phyloP scores from a whole-genome alignment of 2,888 invertebrate species.

The Fragum sueziense region DNA sequence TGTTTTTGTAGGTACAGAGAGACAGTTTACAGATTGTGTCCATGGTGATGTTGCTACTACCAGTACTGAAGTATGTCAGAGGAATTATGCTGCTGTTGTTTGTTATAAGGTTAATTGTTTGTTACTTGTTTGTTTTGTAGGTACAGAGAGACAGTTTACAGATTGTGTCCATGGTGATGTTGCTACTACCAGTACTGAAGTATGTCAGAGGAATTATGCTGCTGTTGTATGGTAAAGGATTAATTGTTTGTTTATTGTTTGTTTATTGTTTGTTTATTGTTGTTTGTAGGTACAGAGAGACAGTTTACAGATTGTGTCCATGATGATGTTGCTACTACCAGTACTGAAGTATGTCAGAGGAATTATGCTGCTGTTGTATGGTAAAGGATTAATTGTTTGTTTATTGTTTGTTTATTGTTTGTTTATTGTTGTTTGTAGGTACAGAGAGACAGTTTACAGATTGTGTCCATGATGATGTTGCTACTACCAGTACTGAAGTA shows the following conservation, averaged over 20 bases:
- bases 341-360: conserved; percentile 41
- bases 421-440: conserved; percentile 50
- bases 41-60: conserved; percentile 20
- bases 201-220: conserved; percentile 63
- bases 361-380: conserved; percentile 70
- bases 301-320: conserved; percentile 62
- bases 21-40: conserved; percentile 60
- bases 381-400: no score
- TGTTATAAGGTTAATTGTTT: no score
- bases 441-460: conserved; percentile 60
- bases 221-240: conserved; percentile 72
- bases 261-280: no score
- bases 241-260: no score
- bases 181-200: not conserved
- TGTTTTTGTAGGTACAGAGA: conserved; percentile 62
- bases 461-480: conserved; percentile 53
- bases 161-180: conserved; percentile 58
- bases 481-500: not conserved
- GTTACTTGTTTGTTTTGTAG: no score
- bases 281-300: conserved; percentile 60
- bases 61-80: conserved; percentile 38
- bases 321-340: conserved; percentile 8
- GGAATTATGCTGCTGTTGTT: conserved; percentile 66
- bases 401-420: no score
- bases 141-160: conserved; percentile 61